Conservation (phyloP, 2,797 vertebrate species). For the Botia almorhae region DNA sequence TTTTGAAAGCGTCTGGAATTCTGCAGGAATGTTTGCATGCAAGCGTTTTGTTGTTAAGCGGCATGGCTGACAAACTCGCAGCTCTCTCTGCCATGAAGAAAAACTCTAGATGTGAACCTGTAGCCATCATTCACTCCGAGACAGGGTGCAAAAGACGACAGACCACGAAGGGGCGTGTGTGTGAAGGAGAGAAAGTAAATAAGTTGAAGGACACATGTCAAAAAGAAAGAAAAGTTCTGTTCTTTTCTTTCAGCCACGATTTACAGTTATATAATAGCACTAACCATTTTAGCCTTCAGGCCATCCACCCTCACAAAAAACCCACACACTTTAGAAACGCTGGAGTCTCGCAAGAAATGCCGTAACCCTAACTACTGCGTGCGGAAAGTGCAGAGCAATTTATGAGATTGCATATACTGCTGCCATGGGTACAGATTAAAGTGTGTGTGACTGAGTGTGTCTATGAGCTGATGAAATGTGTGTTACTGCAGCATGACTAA, state of each 20-base stretch:
- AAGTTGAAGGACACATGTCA: no score
- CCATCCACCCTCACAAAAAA: slow-evolving; percentile 27
- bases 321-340: slow-evolving; percentile 17
- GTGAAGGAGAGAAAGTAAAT: no score
- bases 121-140: slow-evolving; percentile 4
- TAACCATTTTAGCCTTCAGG: slow-evolving; percentile 32
- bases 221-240: no score
- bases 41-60: slow-evolving; percentile 1
- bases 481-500: slow-evolving; percentile 33
- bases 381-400: slow-evolving; percentile 17
- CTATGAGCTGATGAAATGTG: slow-evolving; percentile 27
- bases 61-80: background rate
- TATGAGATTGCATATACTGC: background rate
- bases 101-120: background rate
- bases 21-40: slow-evolving; percentile 30
- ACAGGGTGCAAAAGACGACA: no score
- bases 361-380: slow-evolving; percentile 13
- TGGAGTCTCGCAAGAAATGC: slow-evolving; percentile 23
- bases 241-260: slow-evolving; percentile 11
- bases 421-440: slow-evolving; percentile 23
- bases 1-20: slow-evolving; percentile 35
- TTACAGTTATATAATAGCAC: slow-evolving; percentile 32
- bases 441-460: background rate
- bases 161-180: no score
- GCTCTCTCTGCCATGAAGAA: background rate